A percentile compares a stretch with the other conserved stretches of the same genome.
Evolutionary conservation across 2,797 vertebrate genomes (phyloP).

Genomic region (Balearica regulorum): DNA sequence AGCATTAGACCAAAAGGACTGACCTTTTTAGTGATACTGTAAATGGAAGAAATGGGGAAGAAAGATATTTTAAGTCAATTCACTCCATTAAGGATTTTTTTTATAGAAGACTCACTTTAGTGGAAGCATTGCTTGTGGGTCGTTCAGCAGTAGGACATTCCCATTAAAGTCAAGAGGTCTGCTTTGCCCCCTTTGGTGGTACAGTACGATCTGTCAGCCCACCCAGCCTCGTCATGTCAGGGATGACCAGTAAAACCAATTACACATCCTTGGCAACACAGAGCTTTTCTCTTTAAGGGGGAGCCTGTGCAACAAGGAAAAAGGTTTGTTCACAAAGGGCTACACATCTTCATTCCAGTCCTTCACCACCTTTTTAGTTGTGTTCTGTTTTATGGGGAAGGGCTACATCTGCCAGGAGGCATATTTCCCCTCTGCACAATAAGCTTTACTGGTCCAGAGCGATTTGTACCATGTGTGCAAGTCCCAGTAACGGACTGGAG

Average conservation of each 20-base stretch:
- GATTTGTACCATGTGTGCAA: background rate
- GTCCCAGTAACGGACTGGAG: background rate
- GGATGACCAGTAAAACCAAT: background rate
- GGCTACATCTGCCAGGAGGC: background rate
- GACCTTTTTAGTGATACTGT: background rate
- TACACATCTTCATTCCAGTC: slow-evolving; percentile 20
- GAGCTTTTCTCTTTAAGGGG: background rate
- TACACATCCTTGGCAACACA: background rate
- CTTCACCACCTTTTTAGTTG: background rate
- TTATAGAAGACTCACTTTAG: background rate
- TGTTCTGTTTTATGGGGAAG: background rate
- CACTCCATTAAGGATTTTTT: background rate
- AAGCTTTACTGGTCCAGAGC: background rate
- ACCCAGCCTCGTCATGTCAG: background rate
- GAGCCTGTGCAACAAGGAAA: background rate
- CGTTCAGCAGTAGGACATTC: background rate
- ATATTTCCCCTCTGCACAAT: background rate
- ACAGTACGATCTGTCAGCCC: background rate
- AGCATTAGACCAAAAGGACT: background rate
- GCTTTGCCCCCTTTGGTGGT: background rate
- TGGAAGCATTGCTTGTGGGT: background rate
- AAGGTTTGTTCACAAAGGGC: slow-evolving; percentile 41
- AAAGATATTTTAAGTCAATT: background rate
- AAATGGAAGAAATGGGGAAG: background rate
- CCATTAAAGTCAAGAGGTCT: background rate